These are phyloP conservation scores for Karalla daura DNA, from an alignment of 2,797 vertebrate genomes.

Conservation along the genomic window DNA sequence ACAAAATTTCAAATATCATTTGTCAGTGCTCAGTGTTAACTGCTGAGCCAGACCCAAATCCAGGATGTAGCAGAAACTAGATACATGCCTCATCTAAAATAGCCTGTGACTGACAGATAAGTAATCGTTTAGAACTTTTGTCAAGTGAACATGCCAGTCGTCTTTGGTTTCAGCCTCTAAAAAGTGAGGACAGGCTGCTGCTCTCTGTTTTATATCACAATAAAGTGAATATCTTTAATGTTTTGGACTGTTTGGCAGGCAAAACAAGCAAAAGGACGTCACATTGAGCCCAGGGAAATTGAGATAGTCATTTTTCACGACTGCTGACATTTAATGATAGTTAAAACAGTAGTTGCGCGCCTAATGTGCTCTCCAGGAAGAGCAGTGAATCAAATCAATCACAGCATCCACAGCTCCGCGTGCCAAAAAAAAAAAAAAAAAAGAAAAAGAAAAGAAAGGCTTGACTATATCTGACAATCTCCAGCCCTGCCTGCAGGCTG, in stretches of 20 bases:
- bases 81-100: not conserved
- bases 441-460: constrained; percentile 17
- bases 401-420: not conserved
- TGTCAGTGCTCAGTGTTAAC: not conserved
- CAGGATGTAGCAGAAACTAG: constrained; percentile 1
- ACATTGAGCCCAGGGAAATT: not conserved
- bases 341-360: not conserved
- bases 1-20: not conserved
- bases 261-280: not conserved
- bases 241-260: not conserved
- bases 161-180: not conserved
- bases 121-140: not conserved
- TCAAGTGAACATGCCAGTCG: not conserved
- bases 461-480: not conserved
- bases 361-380: not conserved
- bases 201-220: not conserved
- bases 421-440: constrained; percentile 12
- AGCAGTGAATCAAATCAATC: not conserved
- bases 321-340: constrained; percentile 4
- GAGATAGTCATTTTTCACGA: not conserved
- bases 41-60: not conserved
- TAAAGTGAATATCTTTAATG: not conserved
- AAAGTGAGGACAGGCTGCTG: not conserved
- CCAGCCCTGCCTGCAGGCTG: constrained; percentile 21
- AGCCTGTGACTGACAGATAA: not conserved